Evolutionary conservation across 1,140 invertebrate genomes (phyloP), one percentile per base, ranked within the genome.

Genomic region (Leptoteleia sp.): DNA sequence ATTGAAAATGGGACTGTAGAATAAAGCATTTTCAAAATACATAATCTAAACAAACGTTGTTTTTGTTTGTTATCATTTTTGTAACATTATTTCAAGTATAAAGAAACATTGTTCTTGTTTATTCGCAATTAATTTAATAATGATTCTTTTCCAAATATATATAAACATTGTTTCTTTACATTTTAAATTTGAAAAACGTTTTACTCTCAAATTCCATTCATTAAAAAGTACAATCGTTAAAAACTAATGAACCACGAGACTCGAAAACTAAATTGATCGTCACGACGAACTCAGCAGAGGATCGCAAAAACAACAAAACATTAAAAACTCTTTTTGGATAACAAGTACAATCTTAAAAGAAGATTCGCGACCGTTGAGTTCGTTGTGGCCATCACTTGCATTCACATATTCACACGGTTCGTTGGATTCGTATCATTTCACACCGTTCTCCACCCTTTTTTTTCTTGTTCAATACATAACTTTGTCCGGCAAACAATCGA

Each of bases 291-390:
- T 54, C 6, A 11, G 0, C 3, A 8, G 0, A 13, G 8, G 29
- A 22, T 54, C 77, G 64, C 65, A 79, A 79, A 9, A 29, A 73
- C 71, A 79, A 79, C 77, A 75, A 79, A 79, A 79, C 68, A 79
- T 79, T 79, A 79, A 75, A 79, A 79, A 75, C 77, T 79, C 77
- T 79, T 68, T 75, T 64, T 48, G 57, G 43, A 65, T 62, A 79
- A 79, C 77, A 79, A 79, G 64, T 79, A 79, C 70, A 79, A 73
- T 65, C 77, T 75, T 79, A 79, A 79, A 79, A 68, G 70, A 79
- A 79, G 70, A 75, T 75, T 79, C 45, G 45, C 77, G 59, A 62
- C 52, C 64, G 50, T 25, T 31, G 43, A 65, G 77, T 70, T 79
- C 76, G 70, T 79, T 43, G 64, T 59, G 68, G 33, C 70, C 6